Evolutionary conservation across 2,113 vertebrate genomes (phyloP).

Genomic region (Sylvietta virens): DNA sequence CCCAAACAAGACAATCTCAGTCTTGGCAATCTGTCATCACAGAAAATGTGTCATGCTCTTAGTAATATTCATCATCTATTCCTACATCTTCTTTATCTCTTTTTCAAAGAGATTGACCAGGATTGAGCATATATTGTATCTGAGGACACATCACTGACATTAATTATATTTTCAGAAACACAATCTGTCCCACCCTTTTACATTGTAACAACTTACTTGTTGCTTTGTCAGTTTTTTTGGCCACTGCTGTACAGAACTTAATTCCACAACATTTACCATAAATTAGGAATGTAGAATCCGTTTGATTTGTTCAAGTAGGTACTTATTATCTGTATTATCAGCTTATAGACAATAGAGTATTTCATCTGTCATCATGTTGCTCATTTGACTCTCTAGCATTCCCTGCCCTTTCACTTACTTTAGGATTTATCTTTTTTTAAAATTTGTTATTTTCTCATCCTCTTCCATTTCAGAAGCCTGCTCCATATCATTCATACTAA

Average conservation of each 20-base stretch:
- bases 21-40: background rate
- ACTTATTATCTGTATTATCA: background rate
- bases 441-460: background rate
- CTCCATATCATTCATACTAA: background rate
- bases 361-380: background rate
- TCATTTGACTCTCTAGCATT: background rate
- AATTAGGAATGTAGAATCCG: background rate
- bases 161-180: background rate
- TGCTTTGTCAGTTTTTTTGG: background rate
- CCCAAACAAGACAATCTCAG: background rate
- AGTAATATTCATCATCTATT: background rate
- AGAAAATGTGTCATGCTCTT: background rate
- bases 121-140: background rate
- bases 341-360: background rate
- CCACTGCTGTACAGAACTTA: background rate
- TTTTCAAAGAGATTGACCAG: background rate
- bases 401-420: background rate
- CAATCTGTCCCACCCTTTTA: background rate
- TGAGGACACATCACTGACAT: background rate
- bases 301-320: background rate
- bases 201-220: background rate
- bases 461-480: background rate
- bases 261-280: background rate
- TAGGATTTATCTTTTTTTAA: background rate
- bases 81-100: background rate